Percentiles rank a stretch among this genome's conserved stretches.
Conservation (phyloP, 92 coral and sea anemone species). For the Zoanthus sansibaricus region DNA sequence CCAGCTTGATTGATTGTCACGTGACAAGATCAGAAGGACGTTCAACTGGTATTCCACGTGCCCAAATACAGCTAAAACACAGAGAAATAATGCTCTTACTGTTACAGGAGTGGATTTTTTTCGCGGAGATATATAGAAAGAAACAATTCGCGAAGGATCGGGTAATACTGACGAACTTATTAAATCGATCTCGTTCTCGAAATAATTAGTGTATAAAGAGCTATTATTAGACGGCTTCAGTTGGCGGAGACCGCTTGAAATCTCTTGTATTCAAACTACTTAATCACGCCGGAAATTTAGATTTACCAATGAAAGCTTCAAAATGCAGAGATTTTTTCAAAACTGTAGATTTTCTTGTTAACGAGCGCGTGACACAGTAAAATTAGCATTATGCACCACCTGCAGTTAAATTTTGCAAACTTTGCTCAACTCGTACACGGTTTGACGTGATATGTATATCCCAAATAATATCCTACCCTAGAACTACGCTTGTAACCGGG, state of each 20-base stretch:
- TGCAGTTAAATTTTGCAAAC: constrained; percentile 52
- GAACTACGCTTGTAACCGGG: constrained; percentile 22
- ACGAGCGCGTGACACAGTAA: constrained; percentile 63
- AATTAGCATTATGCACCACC: constrained; percentile 71
- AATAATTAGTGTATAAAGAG: constrained; percentile 92
- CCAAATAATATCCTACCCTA: constrained; percentile 23
- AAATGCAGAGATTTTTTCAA: constrained; percentile 41
- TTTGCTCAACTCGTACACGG: constrained; percentile 12
- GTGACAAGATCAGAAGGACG: constrained; percentile 81
- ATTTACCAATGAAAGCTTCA: constrained; percentile 64
- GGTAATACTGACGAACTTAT: constrained; percentile 36
- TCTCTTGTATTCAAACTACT: constrained; percentile 46
- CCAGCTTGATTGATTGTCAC: constrained; percentile 99
- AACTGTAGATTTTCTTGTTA: constrained; percentile 47
- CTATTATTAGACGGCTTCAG: constrained; percentile 71
- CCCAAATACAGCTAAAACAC: constrained; percentile 50
- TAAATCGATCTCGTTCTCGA: constrained; percentile 79
- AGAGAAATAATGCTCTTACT: neutral
- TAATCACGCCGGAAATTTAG: constrained; percentile 68
- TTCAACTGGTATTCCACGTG: constrained; percentile 71
- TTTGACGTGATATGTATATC: constrained; percentile 11
- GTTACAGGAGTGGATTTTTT: constrained; percentile 14
- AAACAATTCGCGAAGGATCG: neutral
- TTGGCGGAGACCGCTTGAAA: constrained; percentile 68
- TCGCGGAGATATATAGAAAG: neutral